Evolutionary conservation across 2,888 invertebrate species (phyloP).

Genomic region (Drosophila setosimentum): DNA sequence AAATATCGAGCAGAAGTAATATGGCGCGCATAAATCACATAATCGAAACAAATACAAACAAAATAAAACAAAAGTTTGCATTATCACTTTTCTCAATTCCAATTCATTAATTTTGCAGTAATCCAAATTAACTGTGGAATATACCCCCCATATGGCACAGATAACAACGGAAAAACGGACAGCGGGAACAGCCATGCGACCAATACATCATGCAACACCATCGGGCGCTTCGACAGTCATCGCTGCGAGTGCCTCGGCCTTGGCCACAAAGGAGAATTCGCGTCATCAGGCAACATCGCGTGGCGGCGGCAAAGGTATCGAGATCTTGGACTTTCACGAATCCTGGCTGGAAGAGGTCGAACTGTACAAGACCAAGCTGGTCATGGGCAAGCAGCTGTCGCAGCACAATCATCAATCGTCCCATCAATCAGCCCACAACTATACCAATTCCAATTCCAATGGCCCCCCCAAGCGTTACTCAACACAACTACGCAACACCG

Average conservation of each 20-base stretch:
- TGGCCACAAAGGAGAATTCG: constrained; percentile 79
- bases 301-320: constrained; percentile 71
- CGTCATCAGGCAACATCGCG: constrained; percentile 36
- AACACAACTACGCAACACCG: constrained; percentile 44
- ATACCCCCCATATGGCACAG: constrained; percentile 79
- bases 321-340: constrained; percentile 84
- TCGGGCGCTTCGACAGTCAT: constrained; percentile 10
- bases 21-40: constrained; percentile 48
- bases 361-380: constrained; percentile 82
- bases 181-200: constrained; percentile 51
- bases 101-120: constrained; percentile 50
- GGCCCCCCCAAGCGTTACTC: constrained; percentile 3
- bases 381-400: constrained; percentile 75
- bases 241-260: constrained; percentile 17
- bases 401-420: constrained; percentile 64
- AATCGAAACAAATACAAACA: constrained; percentile 34
- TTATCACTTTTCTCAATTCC: neutral
- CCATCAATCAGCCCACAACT: constrained; percentile 24
- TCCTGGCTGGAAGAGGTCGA: constrained; percentile 85
- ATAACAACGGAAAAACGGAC: constrained; percentile 84
- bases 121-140: constrained; percentile 78
- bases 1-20: constrained; percentile 39
- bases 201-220: constrained; percentile 39
- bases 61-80: constrained; percentile 7
- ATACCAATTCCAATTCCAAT: constrained; percentile 11